phyloP scores from a whole-genome alignment of 2,797 vertebrate species.

The Scomberomorus guttatus region DNA sequence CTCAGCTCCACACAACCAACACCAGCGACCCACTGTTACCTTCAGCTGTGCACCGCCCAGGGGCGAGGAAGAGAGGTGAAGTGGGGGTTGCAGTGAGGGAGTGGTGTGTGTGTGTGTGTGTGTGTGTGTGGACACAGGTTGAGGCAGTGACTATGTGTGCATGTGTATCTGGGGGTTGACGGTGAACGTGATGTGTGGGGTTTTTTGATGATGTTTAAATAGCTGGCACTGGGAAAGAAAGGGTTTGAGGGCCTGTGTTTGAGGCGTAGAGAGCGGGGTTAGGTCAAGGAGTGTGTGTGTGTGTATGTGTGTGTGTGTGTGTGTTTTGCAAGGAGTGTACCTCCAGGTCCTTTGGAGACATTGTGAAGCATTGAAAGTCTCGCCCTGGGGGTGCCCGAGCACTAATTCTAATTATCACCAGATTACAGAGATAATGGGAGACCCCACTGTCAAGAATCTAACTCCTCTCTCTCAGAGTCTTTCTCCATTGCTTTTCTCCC shows the following conservation, averaged over 20 bases:
- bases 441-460: constrained; percentile 82
- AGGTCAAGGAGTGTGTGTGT: constrained; percentile 71
- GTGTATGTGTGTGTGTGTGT: constrained; percentile 24
- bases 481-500: constrained; percentile 64
- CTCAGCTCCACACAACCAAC: constrained; percentile 72
- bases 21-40: constrained; percentile 79
- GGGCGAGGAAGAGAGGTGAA: constrained; percentile 69
- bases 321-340: constrained; percentile 61
- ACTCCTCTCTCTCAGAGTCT: constrained; percentile 77
- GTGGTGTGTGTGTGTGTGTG: constrained; percentile 37
- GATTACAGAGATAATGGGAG: constrained; percentile 88
- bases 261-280: constrained; percentile 48
- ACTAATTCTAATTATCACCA: constrained; percentile 87
- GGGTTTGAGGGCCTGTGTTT: constrained; percentile 65
- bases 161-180: constrained; percentile 56
- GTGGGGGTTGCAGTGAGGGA: constrained; percentile 61
- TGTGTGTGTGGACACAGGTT: constrained; percentile 30
- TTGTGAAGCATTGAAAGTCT: constrained; percentile 81
- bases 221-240: constrained; percentile 65
- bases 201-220: constrained; percentile 75
- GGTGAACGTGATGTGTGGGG: constrained; percentile 51
- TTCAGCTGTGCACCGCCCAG: constrained; percentile 81
- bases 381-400: constrained; percentile 78
- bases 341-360: constrained; percentile 76
- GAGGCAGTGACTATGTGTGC: constrained; percentile 39